Evolutionary conservation across 2,797 vertebrate genomes (phyloP), one percentile per base, ranked within the genome.

Genomic region (Pelochelys cantorii): DNA sequence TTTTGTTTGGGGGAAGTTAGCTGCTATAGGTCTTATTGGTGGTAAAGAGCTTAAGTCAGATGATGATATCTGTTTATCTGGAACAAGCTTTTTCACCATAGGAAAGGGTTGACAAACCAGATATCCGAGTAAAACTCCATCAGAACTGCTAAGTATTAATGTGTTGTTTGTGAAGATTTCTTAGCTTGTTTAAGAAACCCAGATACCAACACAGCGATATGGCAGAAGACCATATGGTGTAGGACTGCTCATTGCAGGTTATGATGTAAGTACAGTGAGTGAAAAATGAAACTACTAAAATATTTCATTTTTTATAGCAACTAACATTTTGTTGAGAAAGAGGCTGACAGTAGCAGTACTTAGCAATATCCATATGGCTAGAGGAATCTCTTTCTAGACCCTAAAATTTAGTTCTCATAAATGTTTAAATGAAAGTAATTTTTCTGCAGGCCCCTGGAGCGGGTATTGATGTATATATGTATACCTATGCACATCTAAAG

Each of bases 121-220:
- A 0, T 56, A 17, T 8, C 42, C 42, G 42, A 48, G 42, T 48
- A 48, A 48, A 48, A 48, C 42, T 48, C 42, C 42, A 48, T 48
- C 42, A 48, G 42, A 48, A 48, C 42, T 48, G 42, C 42, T 48
- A 62, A 52, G 59, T 92, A 23, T 55, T 60, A 2, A 8, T 2
- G 79, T 81, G 23, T 52, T 34, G 89, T 59, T 93, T 95, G 91
- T 90, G 96, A 78, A 22, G 29, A n/a, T 94, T 98, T 98, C 97
- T 98, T 97, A 98, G 96, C 94, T 91, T 94, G 42, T 77, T 86
- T 87, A 96, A 99, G 99, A 99, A 98, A 99, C 99, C 80, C 99
- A 99, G 98, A 99, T 99, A 97, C 99, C 99, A 62, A 99, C 99
- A 10, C 99, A 99, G 93, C 98, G 99, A 37, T 99, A 99, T 5